A percentile compares a stretch with the other conserved stretches of the same genome.
Conservation (phyloP, 2,797 vertebrate genomes). For the Bradypodion pumilum region DNA sequence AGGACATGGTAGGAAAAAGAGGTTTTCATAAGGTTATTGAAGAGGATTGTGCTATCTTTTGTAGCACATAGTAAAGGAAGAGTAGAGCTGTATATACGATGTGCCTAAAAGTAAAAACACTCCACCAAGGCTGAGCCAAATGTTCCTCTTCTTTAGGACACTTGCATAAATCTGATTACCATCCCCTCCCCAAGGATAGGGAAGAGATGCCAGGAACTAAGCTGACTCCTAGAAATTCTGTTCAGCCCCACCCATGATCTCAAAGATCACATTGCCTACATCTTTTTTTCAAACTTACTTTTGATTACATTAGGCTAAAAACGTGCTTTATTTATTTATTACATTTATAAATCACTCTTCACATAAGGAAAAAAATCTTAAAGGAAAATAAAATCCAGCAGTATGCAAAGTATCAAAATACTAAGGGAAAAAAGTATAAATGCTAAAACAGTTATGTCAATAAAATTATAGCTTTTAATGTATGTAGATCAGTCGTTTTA, state of each 20-base stretch:
- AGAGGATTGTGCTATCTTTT: background rate
- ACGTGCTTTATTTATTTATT: background rate
- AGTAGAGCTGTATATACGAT: too few relatives aligned
- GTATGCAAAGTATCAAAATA: background rate
- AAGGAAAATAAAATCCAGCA: too few relatives aligned
- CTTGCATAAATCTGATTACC: background rate
- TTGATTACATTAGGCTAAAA: background rate
- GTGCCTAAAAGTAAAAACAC: background rate
- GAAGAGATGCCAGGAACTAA: background rate
- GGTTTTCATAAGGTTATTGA: background rate
- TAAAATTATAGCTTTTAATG: background rate
- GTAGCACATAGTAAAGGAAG: background rate
- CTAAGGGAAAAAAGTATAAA: background rate
- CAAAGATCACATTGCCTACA: background rate
- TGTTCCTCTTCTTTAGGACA: background rate
- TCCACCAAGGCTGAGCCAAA: background rate
- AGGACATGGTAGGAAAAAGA: background rate
- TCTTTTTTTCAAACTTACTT: background rate
- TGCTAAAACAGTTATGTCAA: background rate
- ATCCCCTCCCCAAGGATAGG: background rate
- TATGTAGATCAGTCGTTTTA: background rate
- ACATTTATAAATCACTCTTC: background rate
- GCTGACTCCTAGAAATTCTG: background rate
- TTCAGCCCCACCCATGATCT: background rate
- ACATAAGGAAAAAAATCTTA: background rate